Evolutionary conservation across 2,888 invertebrate genomes (phyloP), one percentile per base, ranked within the genome.

Genomic region (Oscheius sp.): DNA sequence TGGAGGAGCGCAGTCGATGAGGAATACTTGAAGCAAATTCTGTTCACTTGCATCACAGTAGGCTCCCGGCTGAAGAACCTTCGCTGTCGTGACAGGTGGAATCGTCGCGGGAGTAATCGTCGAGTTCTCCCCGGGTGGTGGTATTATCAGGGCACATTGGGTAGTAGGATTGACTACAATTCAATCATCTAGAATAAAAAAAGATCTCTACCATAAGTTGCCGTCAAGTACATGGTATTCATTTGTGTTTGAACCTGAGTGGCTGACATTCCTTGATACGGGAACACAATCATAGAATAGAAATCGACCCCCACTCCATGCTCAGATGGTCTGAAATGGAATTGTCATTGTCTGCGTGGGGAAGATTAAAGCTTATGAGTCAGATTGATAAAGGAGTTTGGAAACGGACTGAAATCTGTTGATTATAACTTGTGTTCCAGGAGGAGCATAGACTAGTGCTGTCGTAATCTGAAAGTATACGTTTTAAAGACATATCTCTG

Each of bases 1-100:
- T 1, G 66, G 66, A 14, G 32, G n/a, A 33, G 66, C 56, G 12
- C 36, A 56, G 32, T 66, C 66, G 12, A 66, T 22, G n/a, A 56
- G 22, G 56, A 66, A 66, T 8, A 56, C 49, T 28, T 36, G 32
- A 14, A 47, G 14, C 0, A 54, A 24, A 32, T 36, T 56, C 26
- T 28, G 22, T 14, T n/a, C 20, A 26, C 14, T 30, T 14, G 54
- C 54, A 38, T 66, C 56, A 26, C 66, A 66, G 32, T 24, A 54
- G 17, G 30, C 54, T 56, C 64, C 64, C n/a, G 6, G 4, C 6
- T 47, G 50, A 8, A 49, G 26, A 5, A 36, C 20, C n/a, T 32
- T 64, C 14, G 44, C 9, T 32, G 64, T 50, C 6, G 64, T 30
- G 1, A 20, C 9, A 14, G 45, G 20, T 14, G 22, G 28, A n/a